Evolutionary conservation across 2,113 vertebrate species (phyloP), one percentile per base, ranked within the genome.

Genomic region (Lophotis ruficrista): DNA sequence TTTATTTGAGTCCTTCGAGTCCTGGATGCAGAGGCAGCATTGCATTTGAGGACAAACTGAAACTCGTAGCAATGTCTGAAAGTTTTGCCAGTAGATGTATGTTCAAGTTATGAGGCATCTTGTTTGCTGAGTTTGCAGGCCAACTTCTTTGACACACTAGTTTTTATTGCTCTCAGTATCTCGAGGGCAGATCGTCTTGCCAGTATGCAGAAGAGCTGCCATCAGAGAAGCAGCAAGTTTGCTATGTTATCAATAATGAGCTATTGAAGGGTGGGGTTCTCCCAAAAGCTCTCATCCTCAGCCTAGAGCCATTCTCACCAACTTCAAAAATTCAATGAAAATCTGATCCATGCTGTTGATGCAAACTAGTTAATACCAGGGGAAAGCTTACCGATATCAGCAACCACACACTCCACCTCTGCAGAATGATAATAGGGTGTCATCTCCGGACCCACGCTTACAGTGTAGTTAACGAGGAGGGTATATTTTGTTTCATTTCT

Each of bases 401-500:
- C 95, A 78, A 97, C 5, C 77, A 90, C 79, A 58, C 92, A 96
- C 78, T 97, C 94, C 81, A 97, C 48, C 71, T 95, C 80, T 81
- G 96, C 93, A 6, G 93, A 33, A 28, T 97, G 97, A 14, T 92
- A 83, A 54, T 97, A 97, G 15, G 51, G 87, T 22, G 75, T 94
- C 96, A 57, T 78, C 77, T 97, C 91, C 0, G 23, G 64, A n/a
- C 96, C 97, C 78, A 98, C 87, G 0, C 47, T 94, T 16, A 97
- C 3, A 10, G 93, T 96, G 77, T 97, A 97, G 94, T 97, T 97
- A 45, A 97, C 4, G 17, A 71, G 89, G n/a, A 98, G 97, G 18
- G 83, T 91, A 24, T 97, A 97, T 82, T 90, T 96, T 62, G 97
- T 98, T 94, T 98, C 97, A 76, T 97, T 97, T 90, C 90, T 97